phyloP scores from a whole-genome alignment of 2,888 invertebrate species.

The Macropis europaea region DNA sequence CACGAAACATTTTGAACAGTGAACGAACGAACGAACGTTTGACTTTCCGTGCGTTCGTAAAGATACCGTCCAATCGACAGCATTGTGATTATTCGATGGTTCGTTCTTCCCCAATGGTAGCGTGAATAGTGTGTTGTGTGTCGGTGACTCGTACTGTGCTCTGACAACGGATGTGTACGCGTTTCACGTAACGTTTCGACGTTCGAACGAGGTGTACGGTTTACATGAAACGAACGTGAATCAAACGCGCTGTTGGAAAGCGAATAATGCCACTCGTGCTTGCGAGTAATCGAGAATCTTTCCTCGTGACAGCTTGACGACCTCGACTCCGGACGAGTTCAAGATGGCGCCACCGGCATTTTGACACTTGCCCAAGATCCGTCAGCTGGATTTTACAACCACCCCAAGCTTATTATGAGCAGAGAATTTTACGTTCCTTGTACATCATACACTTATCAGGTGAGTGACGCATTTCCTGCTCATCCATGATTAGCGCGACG shows the following conservation, averaged over 20 bases:
- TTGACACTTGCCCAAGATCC: constrained; percentile 73
- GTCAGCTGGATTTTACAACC: constrained; percentile 73
- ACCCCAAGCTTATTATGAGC: constrained; percentile 74
- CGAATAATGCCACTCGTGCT: constrained; percentile 38
- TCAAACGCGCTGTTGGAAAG: not conserved
- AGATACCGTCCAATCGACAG: constrained; percentile 40
- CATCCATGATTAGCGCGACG: not conserved
- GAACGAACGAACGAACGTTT: not conserved
- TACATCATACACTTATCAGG: constrained; percentile 78
- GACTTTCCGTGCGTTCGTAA: constrained; percentile 14
- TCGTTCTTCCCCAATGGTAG: constrained; percentile 15
- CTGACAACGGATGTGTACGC: constrained; percentile 50
- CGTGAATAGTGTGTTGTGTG: constrained; percentile 50
- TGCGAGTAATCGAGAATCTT: constrained; percentile 47
- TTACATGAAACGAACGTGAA: not conserved
- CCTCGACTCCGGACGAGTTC: constrained; percentile 61
- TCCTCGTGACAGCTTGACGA: constrained; percentile 75
- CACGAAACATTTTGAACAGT: constrained; percentile 8
- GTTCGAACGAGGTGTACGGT: constrained; percentile 13
- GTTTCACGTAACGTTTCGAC: constrained; percentile 25
- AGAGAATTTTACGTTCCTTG: constrained; percentile 79
- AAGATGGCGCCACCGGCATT: constrained; percentile 77
- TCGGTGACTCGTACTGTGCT: constrained; percentile 56
- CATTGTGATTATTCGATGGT: constrained; percentile 26
- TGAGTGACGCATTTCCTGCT: constrained; percentile 58